A percentile compares a stretch with the other conserved stretches of the same genome.
These are phyloP conservation scores for Thecophora atra DNA, from an alignment of 2,888 invertebrate species.

Conservation along the genomic window DNA sequence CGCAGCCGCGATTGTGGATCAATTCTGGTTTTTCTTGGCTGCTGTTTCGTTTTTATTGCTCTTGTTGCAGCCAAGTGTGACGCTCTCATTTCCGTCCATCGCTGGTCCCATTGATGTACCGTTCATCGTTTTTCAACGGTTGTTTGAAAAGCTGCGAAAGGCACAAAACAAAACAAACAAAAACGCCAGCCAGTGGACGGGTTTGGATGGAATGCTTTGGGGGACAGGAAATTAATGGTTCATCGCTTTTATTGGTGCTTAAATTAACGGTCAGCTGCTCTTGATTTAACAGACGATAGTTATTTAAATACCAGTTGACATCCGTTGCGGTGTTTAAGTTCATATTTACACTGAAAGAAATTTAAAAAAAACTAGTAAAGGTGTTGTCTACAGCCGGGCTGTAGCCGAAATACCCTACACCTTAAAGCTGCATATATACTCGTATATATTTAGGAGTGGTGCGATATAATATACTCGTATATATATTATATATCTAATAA, in stretches of 20 bases:
- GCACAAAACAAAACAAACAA: neutral
- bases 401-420: too few species aligned
- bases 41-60: constrained; percentile 28
- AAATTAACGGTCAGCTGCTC: constrained; percentile 29
- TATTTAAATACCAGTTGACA: constrained; percentile 15
- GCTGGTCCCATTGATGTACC: constrained; percentile 13
- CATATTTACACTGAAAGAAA: neutral
- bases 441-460: too few species aligned
- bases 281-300: constrained; percentile 12
- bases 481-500: too few species aligned
- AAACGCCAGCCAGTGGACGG: neutral
- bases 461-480: too few species aligned
- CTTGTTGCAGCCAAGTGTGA: neutral
- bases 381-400: too few species aligned
- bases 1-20: neutral
- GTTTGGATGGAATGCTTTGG: constrained; percentile 6
- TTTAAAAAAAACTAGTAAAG: neutral
- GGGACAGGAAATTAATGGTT: constrained; percentile 8
- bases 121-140: constrained; percentile 17
- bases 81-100: constrained; percentile 4
- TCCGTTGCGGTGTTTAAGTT: neutral
- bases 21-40: constrained; percentile 4
- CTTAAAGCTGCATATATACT: too few species aligned
- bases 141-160: constrained; percentile 26
- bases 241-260: constrained; percentile 19